Conservation (phyloP, 2,888 invertebrate genomes). For the Hesperia comma region DNA sequence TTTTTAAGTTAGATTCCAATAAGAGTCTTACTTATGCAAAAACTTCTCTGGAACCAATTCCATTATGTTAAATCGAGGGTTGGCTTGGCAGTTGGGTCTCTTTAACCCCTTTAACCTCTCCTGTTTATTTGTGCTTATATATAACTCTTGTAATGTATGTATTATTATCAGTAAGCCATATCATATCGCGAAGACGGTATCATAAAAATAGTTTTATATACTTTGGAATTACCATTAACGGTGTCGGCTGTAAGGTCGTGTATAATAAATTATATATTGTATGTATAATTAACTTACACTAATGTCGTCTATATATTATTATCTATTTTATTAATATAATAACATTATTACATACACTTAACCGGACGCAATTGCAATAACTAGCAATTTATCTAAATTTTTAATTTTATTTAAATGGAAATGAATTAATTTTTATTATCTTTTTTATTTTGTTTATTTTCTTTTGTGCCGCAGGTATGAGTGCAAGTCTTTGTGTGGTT, state of each 20-base stretch:
- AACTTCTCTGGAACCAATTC: neutral
- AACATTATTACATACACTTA: neutral
- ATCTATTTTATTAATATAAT: neutral
- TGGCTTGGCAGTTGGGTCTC: neutral
- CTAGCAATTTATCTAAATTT: constrained; percentile 30
- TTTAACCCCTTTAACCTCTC: neutral
- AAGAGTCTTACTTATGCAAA: too few species aligned
- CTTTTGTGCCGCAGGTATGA: constrained; percentile 74
- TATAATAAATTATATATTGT: constrained; percentile 3
- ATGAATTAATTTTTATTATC: constrained; percentile 48
- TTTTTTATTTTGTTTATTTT: constrained; percentile 52
- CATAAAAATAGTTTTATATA: constrained; percentile 24
- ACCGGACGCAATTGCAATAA: constrained; percentile 54
- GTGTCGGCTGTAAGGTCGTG: neutral
- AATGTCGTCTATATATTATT: neutral
- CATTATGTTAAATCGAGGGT: neutral
- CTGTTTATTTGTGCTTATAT: neutral
- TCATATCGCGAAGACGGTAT: constrained; percentile 38
- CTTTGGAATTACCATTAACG: neutral
- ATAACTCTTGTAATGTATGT: constrained; percentile 40
- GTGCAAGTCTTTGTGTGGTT: constrained; percentile 80
- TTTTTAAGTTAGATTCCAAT: too few species aligned
- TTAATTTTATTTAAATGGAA: constrained; percentile 38
- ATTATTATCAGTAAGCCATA: constrained; percentile 45
- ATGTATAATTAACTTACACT: neutral